Conservation (phyloP, 2,888 invertebrate species). For the Sinhomidia bicolor region DNA sequence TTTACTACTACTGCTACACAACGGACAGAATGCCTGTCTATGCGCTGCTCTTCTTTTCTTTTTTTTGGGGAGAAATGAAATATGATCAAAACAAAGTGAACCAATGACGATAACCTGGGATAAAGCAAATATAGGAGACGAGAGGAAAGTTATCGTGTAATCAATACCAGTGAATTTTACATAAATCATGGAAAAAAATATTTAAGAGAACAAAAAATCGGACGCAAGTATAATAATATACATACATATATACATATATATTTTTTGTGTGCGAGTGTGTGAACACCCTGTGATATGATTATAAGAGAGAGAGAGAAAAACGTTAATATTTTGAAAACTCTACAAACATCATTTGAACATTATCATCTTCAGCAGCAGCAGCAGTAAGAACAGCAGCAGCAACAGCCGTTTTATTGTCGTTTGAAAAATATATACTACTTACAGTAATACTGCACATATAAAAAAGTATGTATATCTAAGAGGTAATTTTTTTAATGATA, state of each 20-base stretch:
- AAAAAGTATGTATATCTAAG: neutral
- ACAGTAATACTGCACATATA: neutral
- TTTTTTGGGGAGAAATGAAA: constrained; percentile 59
- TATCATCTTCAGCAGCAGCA: constrained; percentile 17
- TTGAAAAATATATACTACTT: constrained; percentile 4
- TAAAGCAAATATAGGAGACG: neutral
- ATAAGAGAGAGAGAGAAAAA: constrained; percentile 17
- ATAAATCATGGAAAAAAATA: neutral
- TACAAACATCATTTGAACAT: constrained; percentile 1
- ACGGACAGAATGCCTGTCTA: neutral
- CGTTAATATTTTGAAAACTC: constrained; percentile 15
- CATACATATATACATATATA: constrained; percentile 9
- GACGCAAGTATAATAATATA: neutral
- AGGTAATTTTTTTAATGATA: neutral
- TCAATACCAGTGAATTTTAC: constrained; percentile 64
- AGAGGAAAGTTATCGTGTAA: neutral
- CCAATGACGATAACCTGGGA: constrained; percentile 35
- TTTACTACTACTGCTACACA: neutral
- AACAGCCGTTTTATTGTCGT: neutral
- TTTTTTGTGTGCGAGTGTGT: constrained; percentile 67
- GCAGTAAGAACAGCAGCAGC: too few species aligned
- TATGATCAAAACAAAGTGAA: constrained; percentile 36
- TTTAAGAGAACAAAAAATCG: constrained; percentile 1
- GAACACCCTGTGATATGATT: constrained; percentile 80
- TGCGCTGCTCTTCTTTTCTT: neutral